Conservation (phyloP, 2,113 vertebrate genomes). For the Indri indri region DNA sequence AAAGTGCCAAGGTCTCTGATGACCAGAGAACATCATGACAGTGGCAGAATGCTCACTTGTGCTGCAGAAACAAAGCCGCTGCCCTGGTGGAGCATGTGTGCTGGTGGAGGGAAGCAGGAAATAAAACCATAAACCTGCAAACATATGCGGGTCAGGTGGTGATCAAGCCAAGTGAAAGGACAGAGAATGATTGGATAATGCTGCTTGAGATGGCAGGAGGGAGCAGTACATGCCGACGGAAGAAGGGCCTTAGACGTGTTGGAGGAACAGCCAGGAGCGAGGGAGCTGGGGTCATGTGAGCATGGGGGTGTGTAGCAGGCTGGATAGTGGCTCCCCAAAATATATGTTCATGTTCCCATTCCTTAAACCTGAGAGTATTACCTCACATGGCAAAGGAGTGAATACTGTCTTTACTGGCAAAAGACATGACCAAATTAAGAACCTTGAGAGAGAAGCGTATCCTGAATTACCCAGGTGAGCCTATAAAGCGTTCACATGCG, state of each 20-base stretch:
- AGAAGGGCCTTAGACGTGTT: background rate
- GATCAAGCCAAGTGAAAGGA: background rate
- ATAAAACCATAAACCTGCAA: background rate
- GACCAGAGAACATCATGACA: background rate
- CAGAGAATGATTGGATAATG: rapidly evolving
- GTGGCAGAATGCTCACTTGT: background rate
- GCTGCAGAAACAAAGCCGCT: background rate
- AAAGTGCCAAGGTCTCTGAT: background rate
- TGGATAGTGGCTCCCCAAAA: background rate
- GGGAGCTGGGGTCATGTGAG: background rate
- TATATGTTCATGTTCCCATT: rapidly evolving
- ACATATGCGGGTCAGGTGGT: background rate
- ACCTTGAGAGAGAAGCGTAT: background rate
- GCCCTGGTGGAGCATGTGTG: too few relatives aligned
- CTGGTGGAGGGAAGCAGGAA: background rate
- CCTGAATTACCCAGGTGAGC: background rate
- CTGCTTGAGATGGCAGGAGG: background rate
- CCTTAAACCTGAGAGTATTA: background rate
- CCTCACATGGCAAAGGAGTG: background rate
- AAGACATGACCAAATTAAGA: background rate
- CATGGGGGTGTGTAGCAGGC: background rate
- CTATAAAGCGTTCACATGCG: rapidly evolving
- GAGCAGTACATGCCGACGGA: rapidly evolving
- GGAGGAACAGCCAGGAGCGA: background rate
- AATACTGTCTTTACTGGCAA: background rate